Base-by-base conservation (phyloP, 2,113 vertebrate species). In the Saguinus midas region DNA sequence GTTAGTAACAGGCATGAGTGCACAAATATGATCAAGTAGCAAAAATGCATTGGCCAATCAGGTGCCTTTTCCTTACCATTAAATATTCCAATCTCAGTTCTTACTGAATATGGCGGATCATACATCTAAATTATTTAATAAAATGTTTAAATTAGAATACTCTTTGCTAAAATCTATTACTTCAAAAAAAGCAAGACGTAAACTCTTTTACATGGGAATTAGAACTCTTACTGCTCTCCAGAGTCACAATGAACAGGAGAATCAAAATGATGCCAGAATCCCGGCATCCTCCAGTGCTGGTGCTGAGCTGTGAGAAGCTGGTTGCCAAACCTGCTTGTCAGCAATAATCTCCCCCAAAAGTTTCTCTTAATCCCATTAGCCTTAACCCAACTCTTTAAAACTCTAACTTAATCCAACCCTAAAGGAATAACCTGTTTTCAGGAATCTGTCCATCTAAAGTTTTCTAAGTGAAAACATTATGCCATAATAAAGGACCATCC, bases 71-170 rank as follows among this genome's bases (percentile, higher is more conserved):
- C 98, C 99, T 99, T 99, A 99, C 99, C 99, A 99, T 99, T 97
- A 96, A 96, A 99, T 98, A 99, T 98, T 98, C 98, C 99, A 98
- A 98, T 98, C 94, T 99, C 99, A 99, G 99, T 99, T 99, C 99
- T 98, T 98, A 99, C 99, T 99, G 99, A 99, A 99, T 98, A 98
- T 98, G 98, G 98, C 99, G 98, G 98, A 98, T 99, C 99, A 99
- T 98, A 99, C 99, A 99, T 99, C 99, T 99, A 99, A 98, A 99
- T 99, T 98, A 98, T 99, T 99, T 98, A 98, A 99, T 99, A 98
- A 99, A 99, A 99, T 99, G 98, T 96, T 98, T 98, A 94, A 98
- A 99, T 99, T 99, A 99, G 99, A 99, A 98, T 98, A 97, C 96
- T 98, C 98, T 98, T 84, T 87, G 86, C 98, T 98, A 96, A 96